Percentiles rank a stretch among this genome's conserved stretches.
phyloP scores from a whole-genome alignment of 1,140 invertebrate genomes.

The Lysiphlebus fabarum region DNA sequence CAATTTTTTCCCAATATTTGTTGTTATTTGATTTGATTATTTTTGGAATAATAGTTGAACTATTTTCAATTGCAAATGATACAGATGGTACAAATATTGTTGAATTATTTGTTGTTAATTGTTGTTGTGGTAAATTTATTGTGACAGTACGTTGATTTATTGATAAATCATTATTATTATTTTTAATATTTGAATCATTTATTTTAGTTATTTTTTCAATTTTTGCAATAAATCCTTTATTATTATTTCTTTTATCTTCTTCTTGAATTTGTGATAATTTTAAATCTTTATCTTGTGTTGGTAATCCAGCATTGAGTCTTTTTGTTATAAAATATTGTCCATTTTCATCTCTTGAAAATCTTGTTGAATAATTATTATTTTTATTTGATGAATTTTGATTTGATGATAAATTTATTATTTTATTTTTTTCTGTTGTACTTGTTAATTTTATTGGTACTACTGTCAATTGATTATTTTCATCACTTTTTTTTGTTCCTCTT shows the following conservation, averaged over 20 bases:
- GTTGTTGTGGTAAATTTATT: not conserved
- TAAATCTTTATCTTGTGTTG: not conserved
- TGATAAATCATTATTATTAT: too few species aligned
- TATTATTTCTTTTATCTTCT: not conserved
- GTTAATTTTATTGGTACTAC: slow-evolving; percentile 7
- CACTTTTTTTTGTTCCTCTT: too few species aligned
- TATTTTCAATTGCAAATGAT: not conserved
- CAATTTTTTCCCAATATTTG: not conserved
- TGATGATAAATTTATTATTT: too few species aligned
- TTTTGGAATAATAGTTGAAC: slow-evolving; percentile 3
- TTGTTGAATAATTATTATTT: too few species aligned
- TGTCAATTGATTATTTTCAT: not conserved
- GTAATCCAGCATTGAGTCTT: slow-evolving; percentile 16
- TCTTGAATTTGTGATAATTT: too few species aligned
- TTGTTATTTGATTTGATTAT: not conserved
- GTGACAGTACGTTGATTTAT: not conserved
- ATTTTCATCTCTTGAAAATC: slow-evolving; percentile 10
- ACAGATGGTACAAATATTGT: not conserved
- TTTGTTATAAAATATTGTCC: slow-evolving; percentile 21
- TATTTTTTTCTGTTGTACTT: not conserved
- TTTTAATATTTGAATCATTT: not conserved
- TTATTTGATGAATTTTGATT: too few species aligned
- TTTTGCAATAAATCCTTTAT: slow-evolving; percentile 4
- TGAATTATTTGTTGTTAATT: not conserved
- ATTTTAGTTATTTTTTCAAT: slow-evolving; percentile 14